phyloP scores from a whole-genome alignment of 2,888 invertebrate species.

The Ecliptopera silaceata region DNA sequence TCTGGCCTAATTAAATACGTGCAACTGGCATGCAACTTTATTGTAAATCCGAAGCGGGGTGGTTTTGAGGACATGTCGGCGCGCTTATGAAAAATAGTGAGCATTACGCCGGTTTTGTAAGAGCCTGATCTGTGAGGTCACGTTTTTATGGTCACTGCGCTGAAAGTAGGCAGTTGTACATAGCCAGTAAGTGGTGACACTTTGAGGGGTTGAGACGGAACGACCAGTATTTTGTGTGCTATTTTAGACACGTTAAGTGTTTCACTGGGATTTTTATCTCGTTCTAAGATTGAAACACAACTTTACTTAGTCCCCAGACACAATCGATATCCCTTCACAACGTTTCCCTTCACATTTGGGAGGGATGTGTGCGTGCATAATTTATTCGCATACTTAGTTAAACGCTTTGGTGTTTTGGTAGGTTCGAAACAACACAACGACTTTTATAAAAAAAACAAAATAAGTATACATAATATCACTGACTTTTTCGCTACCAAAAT shows the following conservation, averaged over 20 bases:
- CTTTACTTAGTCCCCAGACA: background rate
- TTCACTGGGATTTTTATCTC: background rate
- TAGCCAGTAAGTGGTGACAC: slow-evolving; percentile 4
- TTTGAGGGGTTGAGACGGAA: slow-evolving; percentile 1
- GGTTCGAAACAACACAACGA: too few relatives aligned
- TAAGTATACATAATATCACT: too few relatives aligned
- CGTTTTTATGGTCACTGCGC: slow-evolving; percentile 13
- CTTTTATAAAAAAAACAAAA: too few relatives aligned
- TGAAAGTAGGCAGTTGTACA: slow-evolving; percentile 1
- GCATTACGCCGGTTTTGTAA: slow-evolving; percentile 52
- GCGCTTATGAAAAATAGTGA: slow-evolving; percentile 66
- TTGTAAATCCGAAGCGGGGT: slow-evolving; percentile 58
- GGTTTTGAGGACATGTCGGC: slow-evolving; percentile 61
- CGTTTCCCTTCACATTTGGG: too few relatives aligned
- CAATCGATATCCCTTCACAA: background rate
- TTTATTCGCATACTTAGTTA: too few relatives aligned
- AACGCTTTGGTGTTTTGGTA: too few relatives aligned
- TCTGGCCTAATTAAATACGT: slow-evolving; percentile 71
- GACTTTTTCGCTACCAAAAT: too few relatives aligned
- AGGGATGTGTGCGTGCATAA: too few relatives aligned
- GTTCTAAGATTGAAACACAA: background rate
- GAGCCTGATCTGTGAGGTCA: slow-evolving; percentile 39
- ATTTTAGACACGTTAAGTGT: background rate
- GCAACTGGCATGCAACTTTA: slow-evolving; percentile 63
- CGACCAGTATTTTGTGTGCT: background rate